These are phyloP conservation scores for Chondrilla cf. caribensis DNA, from an alignment of 37 sponge, comb jelly and placozoan genomes.

Conservation along the genomic window DNA sequence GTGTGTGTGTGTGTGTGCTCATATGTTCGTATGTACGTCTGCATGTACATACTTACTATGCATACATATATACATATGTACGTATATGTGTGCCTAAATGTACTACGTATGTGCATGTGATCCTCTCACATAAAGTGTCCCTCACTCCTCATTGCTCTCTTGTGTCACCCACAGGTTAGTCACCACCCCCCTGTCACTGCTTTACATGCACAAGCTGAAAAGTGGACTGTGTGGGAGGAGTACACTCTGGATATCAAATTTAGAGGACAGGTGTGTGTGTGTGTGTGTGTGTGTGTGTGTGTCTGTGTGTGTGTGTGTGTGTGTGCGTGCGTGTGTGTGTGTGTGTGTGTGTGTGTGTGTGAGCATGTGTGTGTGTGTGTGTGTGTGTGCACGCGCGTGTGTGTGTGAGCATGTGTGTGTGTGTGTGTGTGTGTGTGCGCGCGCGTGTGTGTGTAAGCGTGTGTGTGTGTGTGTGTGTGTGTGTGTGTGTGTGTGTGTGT, in stretches of 20 bases:
- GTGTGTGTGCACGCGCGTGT: too few relatives aligned
- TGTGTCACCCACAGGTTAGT: conserved; percentile 58
- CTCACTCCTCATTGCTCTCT: background rate
- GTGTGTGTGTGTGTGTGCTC: background rate
- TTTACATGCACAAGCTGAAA: conserved; percentile 70
- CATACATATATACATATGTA: background rate
- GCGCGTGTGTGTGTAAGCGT: too few relatives aligned
- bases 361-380: too few relatives aligned
- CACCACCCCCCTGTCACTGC: conserved; percentile 96
- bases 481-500: too few relatives aligned
- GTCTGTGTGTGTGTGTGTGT: background rate
- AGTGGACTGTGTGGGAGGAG: conserved; percentile 94
- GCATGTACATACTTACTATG: background rate
- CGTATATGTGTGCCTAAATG: too few relatives aligned
- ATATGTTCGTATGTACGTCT: background rate
- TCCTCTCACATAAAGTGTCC: too few relatives aligned
- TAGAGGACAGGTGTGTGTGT: conserved; percentile 67
- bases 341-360: background rate
- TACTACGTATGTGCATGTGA: too few relatives aligned
- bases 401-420: background rate
- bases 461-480: too few relatives aligned
- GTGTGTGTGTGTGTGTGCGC: background rate
- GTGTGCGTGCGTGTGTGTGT: conserved; percentile 4
- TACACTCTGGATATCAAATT: conserved; percentile 90
- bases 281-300: background rate